phyloP scores from a whole-genome alignment of 2,113 vertebrate species.

The Alosa alosa region DNA sequence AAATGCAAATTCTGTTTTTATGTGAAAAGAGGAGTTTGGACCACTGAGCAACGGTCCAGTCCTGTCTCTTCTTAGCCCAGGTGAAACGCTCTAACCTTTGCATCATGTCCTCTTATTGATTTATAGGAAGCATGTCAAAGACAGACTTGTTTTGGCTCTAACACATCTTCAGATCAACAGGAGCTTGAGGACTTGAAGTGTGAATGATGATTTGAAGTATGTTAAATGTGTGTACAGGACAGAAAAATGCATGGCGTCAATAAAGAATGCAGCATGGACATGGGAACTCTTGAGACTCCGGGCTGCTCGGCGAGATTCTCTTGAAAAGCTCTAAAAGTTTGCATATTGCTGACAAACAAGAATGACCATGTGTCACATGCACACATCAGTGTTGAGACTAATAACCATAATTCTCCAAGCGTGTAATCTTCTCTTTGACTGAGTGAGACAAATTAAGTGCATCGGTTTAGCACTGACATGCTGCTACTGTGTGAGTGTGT shows the following conservation, averaged over 20 bases:
- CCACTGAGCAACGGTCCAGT: no score
- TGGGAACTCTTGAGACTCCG: neutral
- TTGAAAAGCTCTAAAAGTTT: neutral
- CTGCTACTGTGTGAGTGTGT: neutral
- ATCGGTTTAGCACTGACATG: neutral
- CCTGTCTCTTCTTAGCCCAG: no score
- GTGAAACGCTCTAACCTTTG: no score
- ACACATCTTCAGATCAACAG: no score
- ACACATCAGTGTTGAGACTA: neutral
- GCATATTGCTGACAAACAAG: neutral
- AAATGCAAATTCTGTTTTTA: no score
- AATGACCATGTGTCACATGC: neutral
- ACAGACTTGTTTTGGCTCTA: no score
- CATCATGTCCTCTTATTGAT: no score
- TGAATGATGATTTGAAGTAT: neutral
- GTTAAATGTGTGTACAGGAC: neutral
- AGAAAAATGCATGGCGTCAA: neutral
- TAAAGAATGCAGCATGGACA: no score
- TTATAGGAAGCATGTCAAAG: no score
- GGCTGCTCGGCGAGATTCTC: neutral
- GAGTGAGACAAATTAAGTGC: neutral
- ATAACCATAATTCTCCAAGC: neutral
- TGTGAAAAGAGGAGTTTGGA: no score
- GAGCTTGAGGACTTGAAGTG: neutral
- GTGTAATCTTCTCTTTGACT: slow-evolving; percentile 7